Conservation (phyloP, 2,113 vertebrate genomes). For the Paramisgurnus dabryanus region DNA sequence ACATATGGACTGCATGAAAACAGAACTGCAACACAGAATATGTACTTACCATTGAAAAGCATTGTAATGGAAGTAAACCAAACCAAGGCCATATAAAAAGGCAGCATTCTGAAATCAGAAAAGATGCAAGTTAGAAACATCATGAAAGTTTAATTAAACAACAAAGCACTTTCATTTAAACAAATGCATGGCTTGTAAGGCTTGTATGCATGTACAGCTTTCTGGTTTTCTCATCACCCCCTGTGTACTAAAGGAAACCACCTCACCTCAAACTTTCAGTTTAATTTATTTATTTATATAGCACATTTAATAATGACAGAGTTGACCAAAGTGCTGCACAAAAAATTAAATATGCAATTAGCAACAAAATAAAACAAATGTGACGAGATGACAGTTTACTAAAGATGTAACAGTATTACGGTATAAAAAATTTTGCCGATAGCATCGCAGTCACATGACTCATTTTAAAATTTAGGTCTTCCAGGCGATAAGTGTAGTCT, state of each 20-base stretch:
- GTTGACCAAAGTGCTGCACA: no score
- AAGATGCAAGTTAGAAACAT: conserved; percentile 7
- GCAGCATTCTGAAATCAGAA: conserved; percentile 87
- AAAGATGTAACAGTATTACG: no score
- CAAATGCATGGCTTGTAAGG: background rate
- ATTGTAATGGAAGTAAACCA: conserved; percentile 99
- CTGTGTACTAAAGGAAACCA: background rate
- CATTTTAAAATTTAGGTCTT: no score
- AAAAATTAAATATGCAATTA: no score
- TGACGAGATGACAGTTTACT: no score
- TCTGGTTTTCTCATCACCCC: background rate
- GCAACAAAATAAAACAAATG: background rate
- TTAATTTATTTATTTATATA: no score
- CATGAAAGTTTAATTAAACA: no score
- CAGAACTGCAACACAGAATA: background rate
- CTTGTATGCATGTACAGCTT: background rate
- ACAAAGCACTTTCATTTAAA: background rate
- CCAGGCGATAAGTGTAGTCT: no score
- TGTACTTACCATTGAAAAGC: conserved; percentile 98
- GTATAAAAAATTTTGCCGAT: no score
- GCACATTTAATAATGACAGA: no score
- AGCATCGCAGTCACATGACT: no score
- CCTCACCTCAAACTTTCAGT: no score
- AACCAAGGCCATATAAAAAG: conserved; percentile 99
- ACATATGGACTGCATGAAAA: background rate